Evolutionary conservation across 1,140 invertebrate species (phyloP).

Genomic region (Calephelis virginiensis): DNA sequence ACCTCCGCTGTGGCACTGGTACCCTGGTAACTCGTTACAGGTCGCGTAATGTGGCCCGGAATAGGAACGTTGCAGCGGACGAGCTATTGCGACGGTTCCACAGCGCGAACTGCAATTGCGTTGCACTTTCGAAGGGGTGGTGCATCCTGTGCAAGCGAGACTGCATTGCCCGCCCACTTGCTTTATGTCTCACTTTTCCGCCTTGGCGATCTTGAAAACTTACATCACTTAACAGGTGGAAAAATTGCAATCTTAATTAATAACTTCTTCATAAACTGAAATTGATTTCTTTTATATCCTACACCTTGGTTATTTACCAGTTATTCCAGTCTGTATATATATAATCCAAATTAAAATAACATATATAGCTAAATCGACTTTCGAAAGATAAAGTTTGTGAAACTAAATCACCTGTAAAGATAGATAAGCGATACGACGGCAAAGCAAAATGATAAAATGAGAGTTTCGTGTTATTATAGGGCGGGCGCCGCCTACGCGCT

Average conservation of each 20-base stretch:
- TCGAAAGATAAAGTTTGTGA: background rate
- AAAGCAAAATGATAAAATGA: constrained; percentile 10
- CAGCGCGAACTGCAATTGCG: constrained; percentile 64
- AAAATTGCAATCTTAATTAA: constrained; percentile 19
- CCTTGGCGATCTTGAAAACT: constrained; percentile 66
- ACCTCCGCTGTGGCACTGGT: constrained; percentile 56
- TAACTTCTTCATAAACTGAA: background rate
- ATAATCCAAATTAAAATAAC: background rate
- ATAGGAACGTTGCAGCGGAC: constrained; percentile 45
- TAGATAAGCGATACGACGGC: background rate
- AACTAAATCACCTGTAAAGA: background rate
- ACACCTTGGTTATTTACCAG: background rate
- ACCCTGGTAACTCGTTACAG: constrained; percentile 72
- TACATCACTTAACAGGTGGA: constrained; percentile 54
- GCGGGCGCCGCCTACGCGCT: constrained; percentile 42
- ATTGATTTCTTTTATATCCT: background rate
- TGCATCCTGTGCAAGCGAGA: constrained; percentile 73
- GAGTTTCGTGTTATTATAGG: constrained; percentile 22
- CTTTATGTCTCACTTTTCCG: constrained; percentile 73
- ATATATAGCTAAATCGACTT: background rate
- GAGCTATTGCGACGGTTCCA: constrained; percentile 55
- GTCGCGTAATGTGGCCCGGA: constrained; percentile 57
- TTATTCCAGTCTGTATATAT: background rate
- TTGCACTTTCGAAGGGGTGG: constrained; percentile 62
- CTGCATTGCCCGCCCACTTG: constrained; percentile 72